Evolutionary conservation across 2,797 vertebrate genomes (phyloP).

Genomic region (Semaprochilodus insignis): DNA sequence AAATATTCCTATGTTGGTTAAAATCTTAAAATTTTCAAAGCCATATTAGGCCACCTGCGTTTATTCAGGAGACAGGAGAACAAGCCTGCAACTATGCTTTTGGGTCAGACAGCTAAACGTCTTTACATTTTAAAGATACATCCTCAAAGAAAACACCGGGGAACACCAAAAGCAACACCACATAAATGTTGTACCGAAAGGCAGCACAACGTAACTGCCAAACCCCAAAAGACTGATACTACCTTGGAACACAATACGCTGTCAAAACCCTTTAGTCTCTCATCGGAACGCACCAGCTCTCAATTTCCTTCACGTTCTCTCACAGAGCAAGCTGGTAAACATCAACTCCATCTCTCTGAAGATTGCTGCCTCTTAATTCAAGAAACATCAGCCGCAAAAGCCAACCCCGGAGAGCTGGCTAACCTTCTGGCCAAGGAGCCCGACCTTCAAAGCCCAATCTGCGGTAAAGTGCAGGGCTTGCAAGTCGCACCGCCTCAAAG

Average conservation of each 20-base stretch:
- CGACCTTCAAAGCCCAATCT: slow-evolving; percentile 38
- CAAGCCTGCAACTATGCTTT: not conserved
- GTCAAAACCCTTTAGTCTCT: not conserved
- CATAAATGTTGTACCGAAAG: too few relatives aligned
- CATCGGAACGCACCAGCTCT: not conserved
- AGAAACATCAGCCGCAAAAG: slow-evolving; percentile 44
- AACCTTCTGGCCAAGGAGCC: slow-evolving; percentile 14
- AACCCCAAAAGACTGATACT: not conserved
- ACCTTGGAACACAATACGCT: not conserved
- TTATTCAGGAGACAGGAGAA: too few relatives aligned
- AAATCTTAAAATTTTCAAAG: too few relatives aligned
- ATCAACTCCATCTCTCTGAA: not conserved
- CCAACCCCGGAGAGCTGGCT: slow-evolving; percentile 18
- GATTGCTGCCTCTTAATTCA: slow-evolving; percentile 37
- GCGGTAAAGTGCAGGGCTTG: slow-evolving; percentile 16
- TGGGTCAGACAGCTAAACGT: not conserved
- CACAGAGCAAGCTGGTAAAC: slow-evolving; percentile 3
- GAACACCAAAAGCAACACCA: not conserved
- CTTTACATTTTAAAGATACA: not conserved
- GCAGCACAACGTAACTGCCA: not conserved
- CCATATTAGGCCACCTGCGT: too few relatives aligned
- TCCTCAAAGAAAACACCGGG: not conserved
- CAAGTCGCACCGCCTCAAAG: slow-evolving; percentile 10
- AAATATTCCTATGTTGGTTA: too few relatives aligned
- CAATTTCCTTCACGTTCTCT: not conserved